These are phyloP conservation scores for Cyclura pinguis DNA, from an alignment of 2,797 vertebrate species.

Conservation along the genomic window DNA sequence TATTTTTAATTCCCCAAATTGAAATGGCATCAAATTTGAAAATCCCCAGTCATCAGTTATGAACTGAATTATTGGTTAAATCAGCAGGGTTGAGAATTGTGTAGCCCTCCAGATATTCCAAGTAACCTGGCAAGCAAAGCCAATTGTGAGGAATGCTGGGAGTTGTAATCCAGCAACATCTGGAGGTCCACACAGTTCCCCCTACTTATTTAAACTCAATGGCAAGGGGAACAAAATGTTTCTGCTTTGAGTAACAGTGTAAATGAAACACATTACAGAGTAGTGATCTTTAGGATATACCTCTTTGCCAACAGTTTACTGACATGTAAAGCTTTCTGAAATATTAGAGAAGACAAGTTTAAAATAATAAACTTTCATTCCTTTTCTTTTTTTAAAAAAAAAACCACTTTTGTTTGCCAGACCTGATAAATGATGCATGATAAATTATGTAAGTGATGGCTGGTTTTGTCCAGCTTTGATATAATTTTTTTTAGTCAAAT, in stretches of 20 bases:
- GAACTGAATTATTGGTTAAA: background rate
- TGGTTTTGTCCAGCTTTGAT: conserved; percentile 18
- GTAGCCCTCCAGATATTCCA: too few species aligned
- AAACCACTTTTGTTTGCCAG: background rate
- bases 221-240: background rate
- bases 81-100: too few species aligned
- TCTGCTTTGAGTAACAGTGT: conserved; percentile 7
- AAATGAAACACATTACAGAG: background rate
- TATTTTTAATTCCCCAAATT: background rate
- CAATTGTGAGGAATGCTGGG: too few species aligned
- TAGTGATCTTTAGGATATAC: background rate
- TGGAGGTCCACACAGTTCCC: too few species aligned
- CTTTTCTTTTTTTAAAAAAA: background rate
- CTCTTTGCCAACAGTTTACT: conserved; percentile 15
- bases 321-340: background rate
- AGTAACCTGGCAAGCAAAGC: too few species aligned
- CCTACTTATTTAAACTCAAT: background rate
- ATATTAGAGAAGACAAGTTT: background rate
- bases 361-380: conserved; percentile 17
- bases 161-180: too few species aligned
- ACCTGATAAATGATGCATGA: conserved; percentile 3
- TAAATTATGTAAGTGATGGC: background rate
- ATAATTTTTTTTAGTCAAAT: background rate
- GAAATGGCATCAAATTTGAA: conserved; percentile 20
- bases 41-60: background rate